These are phyloP conservation scores for Chionis minor DNA, from an alignment of 2,113 vertebrate genomes.

Conservation along the genomic window DNA sequence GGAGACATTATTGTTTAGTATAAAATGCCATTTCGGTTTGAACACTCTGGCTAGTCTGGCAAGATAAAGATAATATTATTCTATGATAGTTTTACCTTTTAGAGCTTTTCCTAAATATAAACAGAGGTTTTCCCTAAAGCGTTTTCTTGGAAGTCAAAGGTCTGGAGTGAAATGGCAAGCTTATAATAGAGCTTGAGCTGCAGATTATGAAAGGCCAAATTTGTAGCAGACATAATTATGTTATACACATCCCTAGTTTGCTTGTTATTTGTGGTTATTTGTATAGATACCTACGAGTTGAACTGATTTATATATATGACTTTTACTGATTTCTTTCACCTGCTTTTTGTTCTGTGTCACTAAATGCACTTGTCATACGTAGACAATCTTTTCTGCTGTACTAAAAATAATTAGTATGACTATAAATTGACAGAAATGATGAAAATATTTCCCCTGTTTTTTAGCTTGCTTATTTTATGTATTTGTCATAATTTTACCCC, in stretches of 20 bases:
- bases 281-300: background rate
- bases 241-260: slow-evolving; percentile 1
- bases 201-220: slow-evolving; percentile 46
- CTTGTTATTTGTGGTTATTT: slow-evolving; percentile 7
- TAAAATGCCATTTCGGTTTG: slow-evolving; percentile 17
- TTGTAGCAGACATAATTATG: slow-evolving; percentile 21
- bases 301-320: background rate
- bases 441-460: background rate
- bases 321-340: background rate
- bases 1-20: background rate
- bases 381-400: background rate
- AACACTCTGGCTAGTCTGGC: background rate
- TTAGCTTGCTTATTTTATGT: background rate
- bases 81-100: background rate
- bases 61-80: background rate
- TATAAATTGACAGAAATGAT: background rate
- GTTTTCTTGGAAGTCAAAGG: slow-evolving; percentile 35
- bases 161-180: slow-evolving; percentile 46
- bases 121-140: background rate
- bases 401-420: background rate
- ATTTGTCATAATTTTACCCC: background rate
- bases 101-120: slow-evolving; percentile 54
- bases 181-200: slow-evolving; percentile 50
- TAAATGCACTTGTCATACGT: background rate
- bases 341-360: background rate